Evolutionary conservation across 1,140 invertebrate genomes (phyloP).

Genomic region (Anastatus disparis): DNA sequence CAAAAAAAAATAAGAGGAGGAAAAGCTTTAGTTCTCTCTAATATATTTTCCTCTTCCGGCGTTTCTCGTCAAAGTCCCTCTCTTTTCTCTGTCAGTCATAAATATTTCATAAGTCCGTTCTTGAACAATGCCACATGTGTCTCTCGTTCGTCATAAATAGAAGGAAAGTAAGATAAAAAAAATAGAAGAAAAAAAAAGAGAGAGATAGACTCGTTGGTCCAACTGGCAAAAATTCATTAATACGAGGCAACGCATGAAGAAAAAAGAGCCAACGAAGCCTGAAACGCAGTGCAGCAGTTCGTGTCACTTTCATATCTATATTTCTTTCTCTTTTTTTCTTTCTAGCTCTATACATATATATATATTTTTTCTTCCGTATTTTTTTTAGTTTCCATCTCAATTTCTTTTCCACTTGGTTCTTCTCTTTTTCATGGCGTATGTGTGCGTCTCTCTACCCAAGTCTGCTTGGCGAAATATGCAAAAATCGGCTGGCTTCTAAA

Average conservation of each 20-base stretch:
- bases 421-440: not conserved
- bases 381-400: not conserved
- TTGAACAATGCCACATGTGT: conserved; percentile 15
- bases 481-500: conserved; percentile 28
- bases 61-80: not conserved
- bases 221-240: conserved; percentile 28
- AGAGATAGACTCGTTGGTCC: too few relatives aligned
- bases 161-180: too few relatives aligned
- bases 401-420: not conserved
- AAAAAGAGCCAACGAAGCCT: not conserved
- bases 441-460: not conserved
- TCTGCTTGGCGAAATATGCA: conserved; percentile 23
- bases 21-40: not conserved
- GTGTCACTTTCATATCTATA: not conserved
- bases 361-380: too few relatives aligned
- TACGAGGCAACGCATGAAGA: not conserved
- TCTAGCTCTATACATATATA: not conserved
- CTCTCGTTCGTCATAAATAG: not conserved
- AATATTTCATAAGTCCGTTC: conserved; percentile 34
- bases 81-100: not conserved
- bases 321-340: not conserved
- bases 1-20: too few relatives aligned
- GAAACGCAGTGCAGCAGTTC: not conserved
- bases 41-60: not conserved
- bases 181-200: not conserved